These are phyloP conservation scores for Bursaphelenchus okinawaensis DNA, from an alignment of 2,888 invertebrate genomes.

Conservation along the genomic window DNA sequence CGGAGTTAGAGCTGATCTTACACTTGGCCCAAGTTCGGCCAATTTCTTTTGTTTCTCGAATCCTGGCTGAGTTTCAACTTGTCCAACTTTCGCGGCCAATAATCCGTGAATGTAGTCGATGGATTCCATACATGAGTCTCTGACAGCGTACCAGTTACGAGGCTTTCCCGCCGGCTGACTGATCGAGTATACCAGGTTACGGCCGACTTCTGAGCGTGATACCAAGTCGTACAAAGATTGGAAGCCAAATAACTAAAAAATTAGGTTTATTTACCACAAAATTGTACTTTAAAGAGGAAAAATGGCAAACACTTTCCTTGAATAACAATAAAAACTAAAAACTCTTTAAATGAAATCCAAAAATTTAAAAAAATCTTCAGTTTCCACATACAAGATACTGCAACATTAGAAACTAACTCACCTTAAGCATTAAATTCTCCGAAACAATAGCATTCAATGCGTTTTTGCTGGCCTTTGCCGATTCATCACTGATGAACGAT, in stretches of 20 bases:
- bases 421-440: neutral
- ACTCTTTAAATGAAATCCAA: too few relatives aligned
- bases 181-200: conserved; percentile 1
- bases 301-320: too few relatives aligned
- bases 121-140: conserved; percentile 11
- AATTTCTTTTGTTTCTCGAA: neutral
- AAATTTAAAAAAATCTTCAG: too few relatives aligned
- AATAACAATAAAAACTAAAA: too few relatives aligned
- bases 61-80: neutral
- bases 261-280: neutral
- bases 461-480: neutral
- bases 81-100: neutral
- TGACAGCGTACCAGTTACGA: conserved; percentile 9
- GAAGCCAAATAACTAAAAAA: neutral
- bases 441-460: neutral
- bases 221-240: neutral
- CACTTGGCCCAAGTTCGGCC: neutral
- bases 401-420: too few relatives aligned
- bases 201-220: neutral
- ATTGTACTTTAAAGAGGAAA: too few relatives aligned
- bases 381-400: too few relatives aligned
- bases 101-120: neutral
- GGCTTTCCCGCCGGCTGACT: conserved; percentile 18
- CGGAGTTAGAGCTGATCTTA: neutral
- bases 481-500: neutral